These are phyloP conservation scores for Cricetomys ansorgei DNA, from an alignment of 2,113 vertebrate genomes.

Conservation along the genomic window DNA sequence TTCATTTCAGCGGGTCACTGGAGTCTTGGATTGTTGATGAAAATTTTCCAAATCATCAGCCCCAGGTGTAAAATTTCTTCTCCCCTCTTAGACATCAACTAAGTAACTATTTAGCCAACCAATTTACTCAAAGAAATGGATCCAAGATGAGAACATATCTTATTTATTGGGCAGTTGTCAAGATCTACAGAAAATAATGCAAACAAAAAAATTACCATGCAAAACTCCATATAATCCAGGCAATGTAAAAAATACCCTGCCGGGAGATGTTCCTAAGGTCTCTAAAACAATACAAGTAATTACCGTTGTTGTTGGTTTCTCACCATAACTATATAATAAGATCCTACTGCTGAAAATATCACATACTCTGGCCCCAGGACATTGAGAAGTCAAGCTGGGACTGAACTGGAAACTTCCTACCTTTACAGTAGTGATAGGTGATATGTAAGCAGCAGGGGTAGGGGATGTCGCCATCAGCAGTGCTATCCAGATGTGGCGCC, in stretches of 20 bases:
- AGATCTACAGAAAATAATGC: conserved; percentile 61
- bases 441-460: not conserved
- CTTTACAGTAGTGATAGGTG: not conserved
- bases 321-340: not conserved
- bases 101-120: conserved; percentile 22
- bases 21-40: conserved; percentile 1
- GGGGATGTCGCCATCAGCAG: not conserved
- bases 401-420: not conserved
- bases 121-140: conserved; percentile 75
- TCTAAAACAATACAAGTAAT: not conserved
- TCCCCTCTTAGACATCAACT: conserved; percentile 34
- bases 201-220: conserved; percentile 57
- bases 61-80: conserved; percentile 40
- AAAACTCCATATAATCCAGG: conserved; percentile 63
- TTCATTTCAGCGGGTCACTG: not conserved
- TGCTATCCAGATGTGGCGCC: not conserved
- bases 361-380: not conserved
- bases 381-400: too few species aligned
- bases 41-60: conserved; percentile 31
- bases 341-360: not conserved
- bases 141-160: conserved; percentile 22
- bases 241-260: conserved; percentile 18
- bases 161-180: conserved; percentile 67
- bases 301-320: not conserved
- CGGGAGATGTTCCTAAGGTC: not conserved